Conservation (phyloP, 2,113 vertebrate genomes). For the Eretmochelys imbricata region DNA sequence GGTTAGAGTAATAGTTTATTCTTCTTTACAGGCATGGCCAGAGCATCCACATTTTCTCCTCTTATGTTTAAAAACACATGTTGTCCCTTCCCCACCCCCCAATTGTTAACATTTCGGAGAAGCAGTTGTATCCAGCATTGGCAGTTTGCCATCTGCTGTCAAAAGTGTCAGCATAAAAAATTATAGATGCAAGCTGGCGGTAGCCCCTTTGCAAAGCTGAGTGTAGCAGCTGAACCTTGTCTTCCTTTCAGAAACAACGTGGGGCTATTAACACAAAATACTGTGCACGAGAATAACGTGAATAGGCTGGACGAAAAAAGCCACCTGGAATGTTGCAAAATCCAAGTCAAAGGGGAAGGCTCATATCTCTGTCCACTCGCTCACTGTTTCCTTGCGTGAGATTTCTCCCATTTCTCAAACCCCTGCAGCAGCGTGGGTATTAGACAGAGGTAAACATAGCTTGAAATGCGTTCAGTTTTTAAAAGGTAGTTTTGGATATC, state of each 20-base stretch:
- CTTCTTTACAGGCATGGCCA: not conserved
- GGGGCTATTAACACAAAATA: constrained; percentile 53
- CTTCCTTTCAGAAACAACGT: constrained; percentile 48
- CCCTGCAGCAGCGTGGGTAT: fast-evolving
- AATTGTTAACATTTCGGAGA: constrained; percentile 30
- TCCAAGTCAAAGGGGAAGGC: not conserved
- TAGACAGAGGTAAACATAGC: not conserved
- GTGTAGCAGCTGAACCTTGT: constrained; percentile 40
- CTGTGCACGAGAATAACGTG: constrained; percentile 47
- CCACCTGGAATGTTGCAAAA: constrained; percentile 21
- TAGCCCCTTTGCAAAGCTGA: constrained; percentile 35
- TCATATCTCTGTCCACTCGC: constrained; percentile 45
- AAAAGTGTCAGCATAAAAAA: constrained; percentile 49
- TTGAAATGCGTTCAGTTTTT: not conserved
- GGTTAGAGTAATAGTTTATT: not conserved
- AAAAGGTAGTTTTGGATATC: fast-evolving
- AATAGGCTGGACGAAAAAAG: constrained; percentile 46
- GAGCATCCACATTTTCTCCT: not conserved
- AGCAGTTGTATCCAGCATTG: not conserved
- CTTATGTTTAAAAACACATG: not conserved
- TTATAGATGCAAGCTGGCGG: constrained; percentile 38
- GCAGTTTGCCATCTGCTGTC: constrained; percentile 43
- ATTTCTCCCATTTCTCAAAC: not conserved
- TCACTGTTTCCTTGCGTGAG: not conserved
- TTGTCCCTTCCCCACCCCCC: not conserved